Conservation (phyloP, 2,113 vertebrate genomes). For the Catharus bicknelli region DNA sequence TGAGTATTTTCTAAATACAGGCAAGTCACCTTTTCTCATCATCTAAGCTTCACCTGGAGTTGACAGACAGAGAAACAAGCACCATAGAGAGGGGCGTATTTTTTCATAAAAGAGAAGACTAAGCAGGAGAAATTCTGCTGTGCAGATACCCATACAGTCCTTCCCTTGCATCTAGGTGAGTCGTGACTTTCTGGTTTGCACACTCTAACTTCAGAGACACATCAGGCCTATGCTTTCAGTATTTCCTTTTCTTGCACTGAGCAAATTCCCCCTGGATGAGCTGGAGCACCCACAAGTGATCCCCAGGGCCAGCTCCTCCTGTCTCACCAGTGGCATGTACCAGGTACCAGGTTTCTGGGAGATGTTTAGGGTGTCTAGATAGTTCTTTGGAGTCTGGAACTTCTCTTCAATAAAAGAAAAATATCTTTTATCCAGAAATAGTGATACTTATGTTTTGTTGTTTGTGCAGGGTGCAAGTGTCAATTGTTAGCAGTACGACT, state of each 20-base stretch:
- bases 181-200: accelerated
- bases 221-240: background rate
- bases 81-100: background rate
- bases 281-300: background rate
- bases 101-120: background rate
- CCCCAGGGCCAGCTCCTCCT: background rate
- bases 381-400: background rate
- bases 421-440: background rate
- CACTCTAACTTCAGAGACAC: background rate
- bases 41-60: background rate
- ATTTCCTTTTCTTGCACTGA: background rate
- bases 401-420: background rate
- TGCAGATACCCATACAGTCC: background rate
- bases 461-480: background rate
- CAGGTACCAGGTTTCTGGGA: background rate
- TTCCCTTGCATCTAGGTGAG: background rate
- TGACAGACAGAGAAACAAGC: background rate
- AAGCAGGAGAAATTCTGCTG: background rate
- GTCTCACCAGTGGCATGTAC: accelerated
- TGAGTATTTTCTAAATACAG: background rate
- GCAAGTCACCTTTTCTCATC: background rate
- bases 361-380: background rate
- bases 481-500: background rate
- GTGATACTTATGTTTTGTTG: background rate
- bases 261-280: background rate